Evolutionary conservation across 2,113 vertebrate species (phyloP), one percentile per base, ranked within the genome.

Genomic region (Gracilinanus agilis): DNA sequence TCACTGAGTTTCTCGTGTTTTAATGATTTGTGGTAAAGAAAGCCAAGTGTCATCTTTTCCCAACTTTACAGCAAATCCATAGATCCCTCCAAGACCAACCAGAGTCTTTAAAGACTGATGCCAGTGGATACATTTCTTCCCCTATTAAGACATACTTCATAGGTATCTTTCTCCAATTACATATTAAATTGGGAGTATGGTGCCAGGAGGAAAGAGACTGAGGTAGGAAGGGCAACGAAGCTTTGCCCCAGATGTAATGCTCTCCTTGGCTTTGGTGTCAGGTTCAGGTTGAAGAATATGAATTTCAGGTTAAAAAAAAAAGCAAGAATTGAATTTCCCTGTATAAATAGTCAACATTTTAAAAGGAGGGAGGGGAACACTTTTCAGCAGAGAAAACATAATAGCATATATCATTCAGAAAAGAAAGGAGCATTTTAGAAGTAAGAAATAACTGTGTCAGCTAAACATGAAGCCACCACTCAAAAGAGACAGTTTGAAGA

Each of bases 1-100:
- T 94, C 55, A 0, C 92, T 96, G 92, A 11, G 58, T 97, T 98
- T 95, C 95, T 97, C 56, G n/a, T 97, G 97, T 98, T 96, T 97
- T 97, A 98, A 97, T 97, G 97, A 96, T 95, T 88, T 90, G 96
- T 91, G 92, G 94, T 94, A 97, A 97, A 97, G 96, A 95, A 97
- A 98, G 94, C 96, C 88, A 91, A 97, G 91, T 27, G 0, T 97
- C 96, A 97, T 98, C 94, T 97, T 96, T 97, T 97, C 95, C 97
- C 89, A 95, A 93, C 94, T 96, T 96, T 75, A 97, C 96, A 6
- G 90, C 97, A 98, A 97, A 98, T 98, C 97, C 90, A 97, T 96
- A 97, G 95, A 61, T 90, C 97, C 97, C 97, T 96, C 93, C 96
- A 96, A n/a, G n/a, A 97, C 94, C 97, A 94, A 90, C 96, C 92